Percentiles rank a stretch among this genome's conserved stretches.
Conservation (phyloP, 2,888 invertebrate genomes). For the Cepaea hortensis region DNA sequence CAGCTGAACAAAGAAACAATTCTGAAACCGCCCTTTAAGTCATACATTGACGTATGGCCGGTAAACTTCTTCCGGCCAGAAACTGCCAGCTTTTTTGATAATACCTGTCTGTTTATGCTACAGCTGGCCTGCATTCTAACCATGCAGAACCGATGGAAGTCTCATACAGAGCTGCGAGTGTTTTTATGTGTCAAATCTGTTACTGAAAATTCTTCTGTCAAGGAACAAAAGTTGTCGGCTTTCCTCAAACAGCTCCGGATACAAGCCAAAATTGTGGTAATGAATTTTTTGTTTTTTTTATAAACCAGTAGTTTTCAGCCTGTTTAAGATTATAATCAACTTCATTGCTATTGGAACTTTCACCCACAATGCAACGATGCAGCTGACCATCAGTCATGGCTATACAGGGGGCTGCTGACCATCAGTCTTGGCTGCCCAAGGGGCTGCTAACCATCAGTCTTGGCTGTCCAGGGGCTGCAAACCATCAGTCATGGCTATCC, state of each 20-base stretch:
- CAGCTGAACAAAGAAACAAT: conserved; percentile 87
- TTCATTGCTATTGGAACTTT: no score
- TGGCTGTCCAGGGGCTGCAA: no score
- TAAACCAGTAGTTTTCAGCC: neutral
- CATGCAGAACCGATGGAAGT: conserved; percentile 84
- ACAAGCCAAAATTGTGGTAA: conserved; percentile 83
- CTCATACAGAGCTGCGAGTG: conserved; percentile 85
- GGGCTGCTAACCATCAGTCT: no score
- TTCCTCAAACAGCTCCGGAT: conserved; percentile 91
- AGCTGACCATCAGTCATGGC: no score
- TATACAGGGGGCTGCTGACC: no score
- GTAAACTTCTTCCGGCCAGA: conserved; percentile 90
- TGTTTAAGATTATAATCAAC: no score
- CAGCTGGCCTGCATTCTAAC: conserved; percentile 96
- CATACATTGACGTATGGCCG: conserved; percentile 98
- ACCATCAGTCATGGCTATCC: no score
- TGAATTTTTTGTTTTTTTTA: neutral
- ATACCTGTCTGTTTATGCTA: conserved; percentile 94
- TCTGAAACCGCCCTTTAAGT: conserved; percentile 80
- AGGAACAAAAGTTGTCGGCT: conserved; percentile 76
- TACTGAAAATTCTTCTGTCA: conserved; percentile 64
- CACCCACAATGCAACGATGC: no score
- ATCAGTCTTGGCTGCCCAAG: no score
- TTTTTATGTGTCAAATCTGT: conserved; percentile 82
- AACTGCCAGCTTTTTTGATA: conserved; percentile 88